phyloP scores from a whole-genome alignment of 2,797 vertebrate genomes.

The Macroramphosus scolopax region DNA sequence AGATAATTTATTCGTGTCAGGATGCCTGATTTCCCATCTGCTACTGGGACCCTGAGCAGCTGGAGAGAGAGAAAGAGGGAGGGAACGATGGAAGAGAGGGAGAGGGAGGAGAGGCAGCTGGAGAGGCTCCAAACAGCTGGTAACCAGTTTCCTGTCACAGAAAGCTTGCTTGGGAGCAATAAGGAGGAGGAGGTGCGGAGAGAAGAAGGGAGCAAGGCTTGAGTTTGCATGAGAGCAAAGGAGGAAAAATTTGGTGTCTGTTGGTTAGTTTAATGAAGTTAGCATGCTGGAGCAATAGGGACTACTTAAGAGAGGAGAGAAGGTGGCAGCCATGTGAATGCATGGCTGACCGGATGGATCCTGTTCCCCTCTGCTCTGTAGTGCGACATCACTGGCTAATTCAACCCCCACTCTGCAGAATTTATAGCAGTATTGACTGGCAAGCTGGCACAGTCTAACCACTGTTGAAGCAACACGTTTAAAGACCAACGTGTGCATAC shows the following conservation, averaged over 20 bases:
- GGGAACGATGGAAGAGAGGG: conserved; percentile 52
- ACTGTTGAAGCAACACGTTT: no score
- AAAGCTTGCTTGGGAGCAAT: conserved; percentile 65
- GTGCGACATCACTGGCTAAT: no score
- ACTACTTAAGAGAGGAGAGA: conserved; percentile 27
- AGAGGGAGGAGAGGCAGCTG: conserved; percentile 70
- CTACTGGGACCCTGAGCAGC: conserved; percentile 81
- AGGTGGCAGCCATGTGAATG: conserved; percentile 12
- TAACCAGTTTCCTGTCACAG: conserved; percentile 78
- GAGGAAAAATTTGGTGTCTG: conserved; percentile 52
- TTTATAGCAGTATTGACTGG: no score
- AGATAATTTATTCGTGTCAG: conserved; percentile 84
- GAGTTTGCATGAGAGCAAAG: conserved; percentile 49
- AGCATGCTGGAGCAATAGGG: conserved; percentile 47
- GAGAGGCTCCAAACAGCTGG: conserved; percentile 77
- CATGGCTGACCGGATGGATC: conserved; percentile 26
- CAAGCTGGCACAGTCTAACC: no score
- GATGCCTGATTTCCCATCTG: conserved; percentile 82
- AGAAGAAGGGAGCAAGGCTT: conserved; percentile 41
- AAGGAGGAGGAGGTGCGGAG: conserved; percentile 27
- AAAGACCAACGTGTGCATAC: no score
- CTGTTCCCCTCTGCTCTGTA: conserved; percentile 19
- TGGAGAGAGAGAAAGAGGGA: conserved; percentile 68
- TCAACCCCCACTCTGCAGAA: no score
- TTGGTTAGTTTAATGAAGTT: conserved; percentile 59